Evolutionary conservation across 2,888 invertebrate genomes (phyloP).

Genomic region (Eupithecia subumbrata): DNA sequence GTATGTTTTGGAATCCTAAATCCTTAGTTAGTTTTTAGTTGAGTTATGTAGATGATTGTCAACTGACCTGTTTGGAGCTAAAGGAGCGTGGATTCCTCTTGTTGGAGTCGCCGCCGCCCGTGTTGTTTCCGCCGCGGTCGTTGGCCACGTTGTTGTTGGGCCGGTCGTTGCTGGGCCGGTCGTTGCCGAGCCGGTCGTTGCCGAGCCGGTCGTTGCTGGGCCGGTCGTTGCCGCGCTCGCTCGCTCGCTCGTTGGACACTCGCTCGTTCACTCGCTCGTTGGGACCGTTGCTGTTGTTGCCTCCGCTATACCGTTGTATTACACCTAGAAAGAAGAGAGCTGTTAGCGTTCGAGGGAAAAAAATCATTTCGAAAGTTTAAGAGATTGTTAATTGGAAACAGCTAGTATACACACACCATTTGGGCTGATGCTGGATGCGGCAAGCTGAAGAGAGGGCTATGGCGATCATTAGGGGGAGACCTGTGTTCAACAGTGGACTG

Average conservation of each 20-base stretch:
- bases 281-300: slow-evolving; percentile 29
- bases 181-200: slow-evolving; percentile 10
- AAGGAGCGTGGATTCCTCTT: slow-evolving; percentile 50
- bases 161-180: slow-evolving; percentile 18
- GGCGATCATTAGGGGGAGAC: too few species aligned
- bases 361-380: too few species aligned
- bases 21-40: too few species aligned
- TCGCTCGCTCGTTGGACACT: slow-evolving; percentile 8
- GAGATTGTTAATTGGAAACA: too few species aligned
- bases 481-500: too few species aligned
- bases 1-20: too few species aligned
- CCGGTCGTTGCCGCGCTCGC: slow-evolving; percentile 18
- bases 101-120: slow-evolving; percentile 41
- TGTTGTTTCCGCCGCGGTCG: slow-evolving; percentile 11
- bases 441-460: too few species aligned
- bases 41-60: background rate
- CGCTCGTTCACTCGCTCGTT: slow-evolving; percentile 19
- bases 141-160: background rate
- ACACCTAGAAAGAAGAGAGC: slow-evolving; percentile 57
- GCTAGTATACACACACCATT: too few species aligned
- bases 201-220: slow-evolving; percentile 11
- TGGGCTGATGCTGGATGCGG: too few species aligned
- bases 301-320: slow-evolving; percentile 65
- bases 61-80: slow-evolving; percentile 50
- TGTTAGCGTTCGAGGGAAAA: background rate